Evolutionary conservation across 2,113 vertebrate species (phyloP), one percentile per base, ranked within the genome.

Genomic region (Silurus glanis): DNA sequence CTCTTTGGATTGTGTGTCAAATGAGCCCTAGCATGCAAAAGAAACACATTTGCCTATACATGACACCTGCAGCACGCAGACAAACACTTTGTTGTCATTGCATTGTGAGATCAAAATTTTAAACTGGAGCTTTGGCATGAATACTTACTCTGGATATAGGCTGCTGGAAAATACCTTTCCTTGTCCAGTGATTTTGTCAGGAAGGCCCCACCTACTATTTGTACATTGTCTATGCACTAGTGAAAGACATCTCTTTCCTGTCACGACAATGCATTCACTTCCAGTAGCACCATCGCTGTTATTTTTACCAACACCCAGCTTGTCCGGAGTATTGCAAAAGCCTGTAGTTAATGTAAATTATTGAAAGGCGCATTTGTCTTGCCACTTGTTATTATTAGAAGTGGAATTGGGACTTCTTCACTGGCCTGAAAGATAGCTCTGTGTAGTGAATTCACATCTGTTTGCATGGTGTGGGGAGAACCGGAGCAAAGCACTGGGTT

Each of bases 291-390:
- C 21, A 66, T 17, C 4, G 62, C 56, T 62, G 49, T 83, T 85
- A 86, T 89, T 88, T 86, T 86, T 83, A 76, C 47, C 75, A 45
- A 9, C 16, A 4, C 72, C 67, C 81, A 83, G 51, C 69, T 28
- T 23, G 8, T 25, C 56, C 25, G 5, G 85, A 51, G 28, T n/a
- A 71, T 56, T 84, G 75, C 71, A 5, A 1, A 91, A 89, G 89
- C 88, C 86, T 85, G 88, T 89, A 85, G 90, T 88, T 93, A 93
- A 88, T 90, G 80, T 84, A 87, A 82, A 90, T 88, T 58, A 88
- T 80, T 86, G 59, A 88, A 80, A 86, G 84, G 84, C 84, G 53
- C 85, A 66, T 37, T 80, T 87, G 80, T 87, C 67, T 87, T 78
- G 49, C 25, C 71, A 67, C 14, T 2, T 87, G 58, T 28, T 51